These are phyloP conservation scores for Cantharis flavilabris DNA, from an alignment of 2,888 invertebrate genomes.

Conservation along the genomic window DNA sequence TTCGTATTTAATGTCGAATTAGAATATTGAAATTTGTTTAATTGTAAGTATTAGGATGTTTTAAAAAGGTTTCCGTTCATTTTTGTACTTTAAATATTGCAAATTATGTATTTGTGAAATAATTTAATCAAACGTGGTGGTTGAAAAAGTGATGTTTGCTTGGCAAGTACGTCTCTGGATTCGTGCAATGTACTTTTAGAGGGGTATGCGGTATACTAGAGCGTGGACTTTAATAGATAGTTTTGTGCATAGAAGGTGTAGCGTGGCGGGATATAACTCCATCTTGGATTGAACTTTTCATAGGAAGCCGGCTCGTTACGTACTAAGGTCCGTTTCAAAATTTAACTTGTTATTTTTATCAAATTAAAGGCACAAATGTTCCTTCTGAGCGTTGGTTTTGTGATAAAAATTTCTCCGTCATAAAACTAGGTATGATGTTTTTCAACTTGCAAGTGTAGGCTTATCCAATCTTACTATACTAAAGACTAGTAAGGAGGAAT, in stretches of 20 bases:
- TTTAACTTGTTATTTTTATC: conserved; percentile 11
- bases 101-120: not conserved
- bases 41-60: not conserved
- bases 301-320: conserved; percentile 74
- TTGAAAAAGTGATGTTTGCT: not conserved
- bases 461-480: conserved; percentile 51
- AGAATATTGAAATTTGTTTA: not conserved
- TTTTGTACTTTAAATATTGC: not conserved
- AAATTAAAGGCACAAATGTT: conserved; percentile 40
- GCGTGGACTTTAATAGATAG: conserved; percentile 48
- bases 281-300: conserved; percentile 75
- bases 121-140: not conserved
- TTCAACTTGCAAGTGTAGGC: conserved; percentile 50
- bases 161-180: conserved; percentile 55
- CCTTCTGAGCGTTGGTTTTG: conserved; percentile 49
- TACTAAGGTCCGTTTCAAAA: conserved; percentile 47
- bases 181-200: conserved; percentile 62
- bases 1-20: not conserved
- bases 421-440: conserved; percentile 71
- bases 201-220: conserved; percentile 57
- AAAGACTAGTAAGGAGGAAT: conserved; percentile 61
- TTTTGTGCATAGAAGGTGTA: conserved; percentile 54
- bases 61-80: not conserved
- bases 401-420: conserved; percentile 69
- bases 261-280: conserved; percentile 74